phyloP scores from a whole-genome alignment of 2,113 vertebrate species.

The Ictidomys tridecemlineatus region DNA sequence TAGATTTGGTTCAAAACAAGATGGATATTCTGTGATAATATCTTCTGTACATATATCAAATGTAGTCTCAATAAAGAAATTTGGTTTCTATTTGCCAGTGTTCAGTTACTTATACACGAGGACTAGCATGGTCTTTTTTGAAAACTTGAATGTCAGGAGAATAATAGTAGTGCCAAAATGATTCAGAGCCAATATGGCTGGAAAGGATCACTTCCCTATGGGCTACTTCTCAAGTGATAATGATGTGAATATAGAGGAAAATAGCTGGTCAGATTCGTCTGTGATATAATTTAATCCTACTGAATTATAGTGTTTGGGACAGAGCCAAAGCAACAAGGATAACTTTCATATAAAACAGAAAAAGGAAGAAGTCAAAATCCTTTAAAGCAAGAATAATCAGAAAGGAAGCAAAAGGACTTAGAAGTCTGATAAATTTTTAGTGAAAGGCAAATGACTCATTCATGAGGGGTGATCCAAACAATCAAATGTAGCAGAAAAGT shows the following conservation, averaged over 20 bases:
- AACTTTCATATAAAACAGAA: neutral
- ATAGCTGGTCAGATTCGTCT: conserved; percentile 48
- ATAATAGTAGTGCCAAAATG: neutral
- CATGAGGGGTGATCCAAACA: neutral
- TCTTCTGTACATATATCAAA: neutral
- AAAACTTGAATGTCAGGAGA: neutral
- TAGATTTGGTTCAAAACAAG: neutral
- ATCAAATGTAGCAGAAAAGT: neutral
- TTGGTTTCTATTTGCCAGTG: neutral
- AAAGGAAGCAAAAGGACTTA: neutral
- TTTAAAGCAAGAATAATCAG: neutral
- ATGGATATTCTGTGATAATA: neutral
- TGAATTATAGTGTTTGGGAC: neutral
- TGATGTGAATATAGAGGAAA: neutral
- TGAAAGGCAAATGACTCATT: neutral
- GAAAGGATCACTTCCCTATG: neutral
- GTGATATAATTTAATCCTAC: conserved; percentile 36
- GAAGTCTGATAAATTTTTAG: neutral
- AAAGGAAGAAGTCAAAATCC: neutral
- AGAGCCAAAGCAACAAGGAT: neutral
- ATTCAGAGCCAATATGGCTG: neutral
- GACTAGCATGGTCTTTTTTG: neutral
- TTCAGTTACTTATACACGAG: neutral
- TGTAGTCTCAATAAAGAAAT: neutral
- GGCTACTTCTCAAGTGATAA: conserved; percentile 29